phyloP scores from a whole-genome alignment of 2,888 invertebrate genomes.

The Prostheceraeus crozeri region DNA sequence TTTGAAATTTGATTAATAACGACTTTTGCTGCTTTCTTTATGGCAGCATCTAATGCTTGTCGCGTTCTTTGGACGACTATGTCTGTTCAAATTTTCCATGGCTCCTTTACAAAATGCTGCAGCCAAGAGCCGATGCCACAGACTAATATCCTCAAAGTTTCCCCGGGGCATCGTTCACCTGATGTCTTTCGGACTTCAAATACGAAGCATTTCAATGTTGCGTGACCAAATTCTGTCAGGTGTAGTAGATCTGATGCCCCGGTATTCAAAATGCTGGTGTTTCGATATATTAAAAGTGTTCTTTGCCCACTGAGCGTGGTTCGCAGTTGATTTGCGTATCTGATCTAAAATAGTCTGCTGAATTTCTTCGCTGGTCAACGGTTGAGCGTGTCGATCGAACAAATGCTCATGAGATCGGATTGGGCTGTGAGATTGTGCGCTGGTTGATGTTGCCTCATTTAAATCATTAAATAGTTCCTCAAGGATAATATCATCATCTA shows the following conservation, averaged over 20 bases:
- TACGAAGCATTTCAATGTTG: constrained; percentile 1
- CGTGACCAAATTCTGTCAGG: constrained; percentile 2
- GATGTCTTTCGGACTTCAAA: constrained; percentile 19
- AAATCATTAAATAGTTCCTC: too few species aligned
- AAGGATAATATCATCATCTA: too few species aligned
- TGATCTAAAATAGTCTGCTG: neutral
- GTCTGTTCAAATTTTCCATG: neutral
- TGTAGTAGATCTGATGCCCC: constrained; percentile 11
- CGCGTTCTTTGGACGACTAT: neutral
- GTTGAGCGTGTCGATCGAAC: too few species aligned
- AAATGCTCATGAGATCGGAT: too few species aligned
- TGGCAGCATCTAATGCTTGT: neutral
- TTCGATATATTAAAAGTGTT: constrained; percentile 7
- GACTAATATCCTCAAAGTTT: too few species aligned
- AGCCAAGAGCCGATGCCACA: constrained; percentile 12
- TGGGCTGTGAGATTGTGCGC: too few species aligned
- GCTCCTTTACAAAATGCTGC: neutral
- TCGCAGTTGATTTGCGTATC: neutral
- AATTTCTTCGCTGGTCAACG: too few species aligned
- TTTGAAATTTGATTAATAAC: neutral
- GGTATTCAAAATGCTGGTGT: neutral
- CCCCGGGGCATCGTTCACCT: too few species aligned
- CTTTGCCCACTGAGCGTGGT: constrained; percentile 19
- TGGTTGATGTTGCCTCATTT: too few species aligned
- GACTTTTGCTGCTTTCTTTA: neutral